Evolutionary conservation across 2,113 vertebrate species (phyloP).

Genomic region (Rhagologus leucostigma): DNA sequence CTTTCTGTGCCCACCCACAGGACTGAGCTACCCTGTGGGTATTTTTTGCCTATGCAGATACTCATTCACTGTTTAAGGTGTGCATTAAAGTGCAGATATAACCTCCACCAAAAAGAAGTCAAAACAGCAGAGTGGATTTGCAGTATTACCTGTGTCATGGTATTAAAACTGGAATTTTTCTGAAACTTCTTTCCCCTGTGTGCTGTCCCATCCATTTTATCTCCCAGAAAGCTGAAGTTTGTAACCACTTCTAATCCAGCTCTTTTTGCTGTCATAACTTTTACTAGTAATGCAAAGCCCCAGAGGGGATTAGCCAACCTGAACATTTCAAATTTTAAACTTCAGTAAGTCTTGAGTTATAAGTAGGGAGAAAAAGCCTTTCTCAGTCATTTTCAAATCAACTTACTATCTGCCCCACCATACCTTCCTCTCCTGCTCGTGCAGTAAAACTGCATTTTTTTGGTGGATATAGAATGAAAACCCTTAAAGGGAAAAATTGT

Average conservation of each 20-base stretch:
- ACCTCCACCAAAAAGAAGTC: neutral
- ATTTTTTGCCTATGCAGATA: neutral
- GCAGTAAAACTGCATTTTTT: neutral
- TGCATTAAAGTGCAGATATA: neutral
- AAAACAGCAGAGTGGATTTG: neutral
- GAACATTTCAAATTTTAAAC: constrained; percentile 29
- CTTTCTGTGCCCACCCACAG: neutral
- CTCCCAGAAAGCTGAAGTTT: neutral
- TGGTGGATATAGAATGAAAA: neutral
- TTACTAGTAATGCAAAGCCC: neutral
- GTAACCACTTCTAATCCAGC: neutral
- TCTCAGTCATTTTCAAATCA: neutral
- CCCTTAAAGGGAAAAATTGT: neutral
- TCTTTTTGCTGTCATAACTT: neutral
- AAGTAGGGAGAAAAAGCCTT: neutral
- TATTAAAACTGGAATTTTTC: neutral
- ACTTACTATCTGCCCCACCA: neutral
- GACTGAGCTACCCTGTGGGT: neutral
- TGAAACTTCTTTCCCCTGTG: neutral
- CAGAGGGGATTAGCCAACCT: neutral
- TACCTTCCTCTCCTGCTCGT: neutral
- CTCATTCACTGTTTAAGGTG: neutral
- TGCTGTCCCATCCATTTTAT: neutral
- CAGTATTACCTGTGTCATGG: neutral
- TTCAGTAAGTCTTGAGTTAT: neutral